A percentile compares a stretch with the other conserved stretches of the same genome.
phyloP scores from a whole-genome alignment of 2,113 vertebrate species.

The Daboia siamensis region DNA sequence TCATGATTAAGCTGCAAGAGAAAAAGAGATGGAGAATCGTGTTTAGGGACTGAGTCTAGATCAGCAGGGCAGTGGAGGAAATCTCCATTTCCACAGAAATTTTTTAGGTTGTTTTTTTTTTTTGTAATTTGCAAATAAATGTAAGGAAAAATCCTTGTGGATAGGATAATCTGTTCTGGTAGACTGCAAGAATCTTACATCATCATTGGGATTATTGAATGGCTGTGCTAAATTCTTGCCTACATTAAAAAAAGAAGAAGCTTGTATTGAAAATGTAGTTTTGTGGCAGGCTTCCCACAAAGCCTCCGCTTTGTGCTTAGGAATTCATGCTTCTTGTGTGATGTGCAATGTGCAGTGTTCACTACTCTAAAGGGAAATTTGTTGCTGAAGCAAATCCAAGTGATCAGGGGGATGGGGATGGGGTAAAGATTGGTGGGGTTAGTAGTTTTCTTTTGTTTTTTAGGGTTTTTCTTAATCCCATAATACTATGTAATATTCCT shows the following conservation, averaged over 20 bases:
- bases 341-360: not conserved
- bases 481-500: not conserved
- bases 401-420: too few relatives aligned
- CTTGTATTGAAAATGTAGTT: not conserved
- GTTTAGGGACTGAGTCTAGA: slow-evolving; percentile 9
- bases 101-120: not conserved
- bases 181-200: not conserved
- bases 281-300: not conserved
- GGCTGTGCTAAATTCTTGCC: not conserved
- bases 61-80: not conserved
- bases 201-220: not conserved
- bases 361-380: not conserved
- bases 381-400: not conserved
- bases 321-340: not conserved
- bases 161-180: not conserved
- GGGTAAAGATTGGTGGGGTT: not conserved
- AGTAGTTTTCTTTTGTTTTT: not conserved
- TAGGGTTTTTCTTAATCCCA: not conserved
- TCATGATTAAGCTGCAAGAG: not conserved
- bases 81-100: not conserved
- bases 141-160: not conserved
- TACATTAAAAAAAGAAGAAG: not conserved
- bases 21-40: not conserved
- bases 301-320: not conserved
- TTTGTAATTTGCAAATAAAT: not conserved